Evolutionary conservation across 2,888 invertebrate genomes (phyloP), one percentile per base, ranked within the genome.

Genomic region (Endomychus coccineus): DNA sequence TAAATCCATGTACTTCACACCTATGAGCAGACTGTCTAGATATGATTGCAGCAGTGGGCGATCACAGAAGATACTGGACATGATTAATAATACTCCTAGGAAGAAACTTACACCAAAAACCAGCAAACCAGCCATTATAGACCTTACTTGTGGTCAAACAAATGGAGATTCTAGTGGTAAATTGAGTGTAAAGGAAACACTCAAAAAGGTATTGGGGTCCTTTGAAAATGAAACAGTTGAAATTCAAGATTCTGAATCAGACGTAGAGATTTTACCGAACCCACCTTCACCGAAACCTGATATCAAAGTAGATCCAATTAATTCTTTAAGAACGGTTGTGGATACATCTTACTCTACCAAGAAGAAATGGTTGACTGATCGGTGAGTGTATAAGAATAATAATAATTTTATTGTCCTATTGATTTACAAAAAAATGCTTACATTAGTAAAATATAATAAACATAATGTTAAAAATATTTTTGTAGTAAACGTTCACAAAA

Each of bases 281-380:
- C 62, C 64, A 4, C 63, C 64, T 9, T 59, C 61, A 13, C 66
- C 66, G 4, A 61, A 62, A 39, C 61, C 64, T 3, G 63, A 64
- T 44, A 55, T 66, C 42, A 54, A 55, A 44, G 58, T 66, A 2
- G 59, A 57, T 16, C 58, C 59, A 11, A 49, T 66, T 3, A 81
- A 80, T 54, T 69, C 77, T 16, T 62, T 80, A 13, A 70, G 71
- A 49, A 73, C 72, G 15, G 69, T 73, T 3, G 64, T 73, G n/a
- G 73, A 67, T 49, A 68, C 71, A 14, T 68, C 65, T 12, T 67
- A 69, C 1, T 56, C 71, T 6, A 66, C 71, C 4, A 70, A 71
- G 11, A 54, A 58, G 0, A 67, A 73, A 40, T 80, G 77, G 77
- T 56, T 79, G 4, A 44, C 60, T 3, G 69, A 72, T 44, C 52